These are phyloP conservation scores for Drosophila birchii DNA, from an alignment of 2,888 invertebrate genomes.

Conservation along the genomic window DNA sequence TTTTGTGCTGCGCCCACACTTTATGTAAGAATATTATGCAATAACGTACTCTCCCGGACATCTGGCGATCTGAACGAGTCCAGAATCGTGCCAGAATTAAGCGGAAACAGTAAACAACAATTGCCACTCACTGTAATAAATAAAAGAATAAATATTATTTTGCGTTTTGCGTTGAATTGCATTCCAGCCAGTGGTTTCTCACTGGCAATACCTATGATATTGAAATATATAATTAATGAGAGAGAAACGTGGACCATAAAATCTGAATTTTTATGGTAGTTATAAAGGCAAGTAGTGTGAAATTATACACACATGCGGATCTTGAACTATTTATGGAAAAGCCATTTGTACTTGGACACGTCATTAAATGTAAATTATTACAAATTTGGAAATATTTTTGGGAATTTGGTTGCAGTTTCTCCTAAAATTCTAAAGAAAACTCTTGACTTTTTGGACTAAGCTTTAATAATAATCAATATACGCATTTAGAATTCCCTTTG, in stretches of 20 bases:
- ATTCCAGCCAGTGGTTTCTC: slow-evolving; percentile 3
- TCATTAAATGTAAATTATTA: not conserved
- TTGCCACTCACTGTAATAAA: slow-evolving; percentile 8
- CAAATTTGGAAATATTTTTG: not conserved
- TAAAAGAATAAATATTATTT: slow-evolving; percentile 1
- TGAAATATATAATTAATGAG: slow-evolving; percentile 5
- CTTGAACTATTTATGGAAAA: not conserved
- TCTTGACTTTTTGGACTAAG: not conserved
- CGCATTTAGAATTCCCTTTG: slow-evolving; percentile 1
- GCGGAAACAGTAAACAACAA: slow-evolving; percentile 35
- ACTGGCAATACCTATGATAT: not conserved
- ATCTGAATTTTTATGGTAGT: slow-evolving; percentile 12
- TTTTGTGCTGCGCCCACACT: slow-evolving; percentile 17
- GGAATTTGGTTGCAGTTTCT: not conserved
- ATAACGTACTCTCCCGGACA: slow-evolving; percentile 2
- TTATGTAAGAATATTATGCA: slow-evolving; percentile 43
- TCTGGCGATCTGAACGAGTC: slow-evolving; percentile 30
- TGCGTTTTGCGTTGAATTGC: slow-evolving; percentile 10
- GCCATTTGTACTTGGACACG: not conserved
- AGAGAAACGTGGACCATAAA: slow-evolving; percentile 5
- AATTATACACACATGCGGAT: slow-evolving; percentile 2
- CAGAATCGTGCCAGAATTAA: slow-evolving; percentile 38
- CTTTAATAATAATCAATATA: not conserved
- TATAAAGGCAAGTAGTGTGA: not conserved
- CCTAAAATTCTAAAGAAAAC: not conserved